Base-by-base conservation (phyloP, 92 coral and sea anemone genomes). In the Actinostola sp. region DNA sequence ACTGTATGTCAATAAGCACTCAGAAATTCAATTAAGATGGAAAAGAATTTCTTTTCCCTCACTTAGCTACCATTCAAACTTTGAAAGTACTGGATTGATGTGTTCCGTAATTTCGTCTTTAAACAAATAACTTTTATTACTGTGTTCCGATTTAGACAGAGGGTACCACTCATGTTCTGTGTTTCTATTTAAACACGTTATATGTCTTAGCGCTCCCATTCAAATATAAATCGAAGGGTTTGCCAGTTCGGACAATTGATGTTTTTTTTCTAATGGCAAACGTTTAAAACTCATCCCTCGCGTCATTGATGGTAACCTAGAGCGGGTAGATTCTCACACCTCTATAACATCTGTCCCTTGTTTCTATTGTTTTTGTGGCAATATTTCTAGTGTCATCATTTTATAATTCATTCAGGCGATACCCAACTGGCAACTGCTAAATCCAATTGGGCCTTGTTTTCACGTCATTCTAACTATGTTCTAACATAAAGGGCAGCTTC, bases 401-500 rank as follows among this genome's bases (percentile, higher is more conserved):
- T 32, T 51, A 30, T 51, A 30, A 39, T 68, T 68, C 74, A 68
- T 68, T 33, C 43, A 20, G 19, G 31, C 29, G 57, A 68, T 62
- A 35, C 62, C n/a, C 50, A 41, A 68, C 44, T 32, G 74, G n/a
- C 51, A 68, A 26, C 74, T 56, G 20, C 74, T 13, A 35, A 42
- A 39, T 68, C 62, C 59, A 68, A 68, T 68, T 68, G 74, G 74
- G 50, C 33, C 31, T 23, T 68, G 74, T 68, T 68, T 9, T 51
- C 23, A 50, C 59, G 30, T 55, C 59, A 33, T 68, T 50, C 74
- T n/a, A n/a, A n/a, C n/a, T n/a, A n/a, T n/a, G n/a, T n/a, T n/a
- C n/a, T 27, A 32, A 68, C 57, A 55, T 55, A 68, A 68, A 68
- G 62, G 74, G 32, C 61, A 50, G 74, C 44, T 51, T 68, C 56